Evolutionary conservation across 2,888 invertebrate genomes (phyloP).

Genomic region (Palloptera scutellata): DNA sequence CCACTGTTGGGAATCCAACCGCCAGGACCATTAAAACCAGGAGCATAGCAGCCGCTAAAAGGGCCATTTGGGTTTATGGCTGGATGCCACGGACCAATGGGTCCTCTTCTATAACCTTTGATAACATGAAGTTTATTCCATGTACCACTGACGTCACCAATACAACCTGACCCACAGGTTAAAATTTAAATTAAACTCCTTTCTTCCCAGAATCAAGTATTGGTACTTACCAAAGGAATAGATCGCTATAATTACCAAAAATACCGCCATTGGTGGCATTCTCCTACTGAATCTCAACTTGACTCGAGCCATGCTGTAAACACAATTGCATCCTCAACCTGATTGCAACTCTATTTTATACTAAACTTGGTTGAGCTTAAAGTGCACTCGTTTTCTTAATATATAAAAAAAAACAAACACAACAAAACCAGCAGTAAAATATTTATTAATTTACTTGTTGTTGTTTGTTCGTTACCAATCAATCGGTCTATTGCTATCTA

Average conservation of each 20-base stretch:
- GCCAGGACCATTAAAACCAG: constrained; percentile 14
- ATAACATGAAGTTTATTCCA: too few species aligned
- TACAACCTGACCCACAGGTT: constrained; percentile 23
- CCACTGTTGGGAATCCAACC: too few species aligned
- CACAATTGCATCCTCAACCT: constrained; percentile 19
- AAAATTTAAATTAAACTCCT: not conserved
- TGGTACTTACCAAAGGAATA: constrained; percentile 23
- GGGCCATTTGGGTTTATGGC: constrained; percentile 13
- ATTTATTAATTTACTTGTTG: too few species aligned
- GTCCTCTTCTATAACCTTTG: too few species aligned
- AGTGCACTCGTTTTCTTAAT: too few species aligned
- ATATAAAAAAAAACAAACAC: not conserved
- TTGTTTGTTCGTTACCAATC: too few species aligned
- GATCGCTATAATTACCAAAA: constrained; percentile 6
- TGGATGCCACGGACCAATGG: constrained; percentile 6
- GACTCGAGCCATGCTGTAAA: constrained; percentile 17
- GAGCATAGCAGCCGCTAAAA: not conserved
- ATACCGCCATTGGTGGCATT: constrained; percentile 13
- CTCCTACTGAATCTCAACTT: constrained; percentile 15
- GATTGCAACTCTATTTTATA: constrained; percentile 30
- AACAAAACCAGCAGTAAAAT: too few species aligned
- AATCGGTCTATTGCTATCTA: too few species aligned
- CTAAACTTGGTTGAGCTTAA: too few species aligned
- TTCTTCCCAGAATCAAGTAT: not conserved
- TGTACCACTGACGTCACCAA: constrained; percentile 22